phyloP scores from a whole-genome alignment of 1,140 invertebrate species.

The Drosophila ercepeae region DNA sequence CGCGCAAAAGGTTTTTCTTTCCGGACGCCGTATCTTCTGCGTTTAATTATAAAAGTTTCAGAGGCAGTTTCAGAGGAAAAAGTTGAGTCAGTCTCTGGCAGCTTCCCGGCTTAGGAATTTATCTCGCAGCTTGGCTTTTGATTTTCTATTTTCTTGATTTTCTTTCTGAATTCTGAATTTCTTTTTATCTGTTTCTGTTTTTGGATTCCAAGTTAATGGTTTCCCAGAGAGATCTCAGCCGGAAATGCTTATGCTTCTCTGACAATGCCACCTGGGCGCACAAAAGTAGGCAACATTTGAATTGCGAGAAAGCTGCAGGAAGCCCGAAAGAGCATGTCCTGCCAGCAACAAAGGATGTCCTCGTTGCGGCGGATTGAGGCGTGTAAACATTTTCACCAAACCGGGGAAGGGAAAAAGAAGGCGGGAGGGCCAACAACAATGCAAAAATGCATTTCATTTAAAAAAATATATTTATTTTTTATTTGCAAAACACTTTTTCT shows the following conservation, averaged over 20 bases:
- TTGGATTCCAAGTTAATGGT: slow-evolving; percentile 27
- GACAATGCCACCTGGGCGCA: slow-evolving; percentile 37
- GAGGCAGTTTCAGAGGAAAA: slow-evolving; percentile 9
- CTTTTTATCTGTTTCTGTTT: background rate
- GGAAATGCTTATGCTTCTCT: slow-evolving; percentile 29
- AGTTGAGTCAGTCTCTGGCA: slow-evolving; percentile 31
- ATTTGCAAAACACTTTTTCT: slow-evolving; percentile 3
- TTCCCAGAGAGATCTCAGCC: slow-evolving; percentile 31
- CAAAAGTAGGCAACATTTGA: slow-evolving; percentile 3
- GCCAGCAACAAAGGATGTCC: slow-evolving; percentile 54
- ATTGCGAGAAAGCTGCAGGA: slow-evolving; percentile 2
- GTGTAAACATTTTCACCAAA: slow-evolving; percentile 52
- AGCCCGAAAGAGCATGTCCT: slow-evolving; percentile 15
- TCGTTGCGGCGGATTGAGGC: slow-evolving; percentile 51
- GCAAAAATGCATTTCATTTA: slow-evolving; percentile 50
- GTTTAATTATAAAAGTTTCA: slow-evolving; percentile 74
- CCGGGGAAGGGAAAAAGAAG: too few species aligned
- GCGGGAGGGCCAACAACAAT: slow-evolving; percentile 37
- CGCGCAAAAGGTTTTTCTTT: slow-evolving; percentile 49
- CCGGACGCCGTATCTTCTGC: slow-evolving; percentile 45
- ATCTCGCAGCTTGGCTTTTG: slow-evolving; percentile 15
- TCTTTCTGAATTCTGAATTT: background rate
- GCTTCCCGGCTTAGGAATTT: slow-evolving; percentile 30
- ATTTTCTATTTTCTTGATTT: slow-evolving; percentile 5
- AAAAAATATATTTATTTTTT: background rate